Evolutionary conservation across 2,888 invertebrate genomes (phyloP).

Genomic region (Urechis unicinctus): DNA sequence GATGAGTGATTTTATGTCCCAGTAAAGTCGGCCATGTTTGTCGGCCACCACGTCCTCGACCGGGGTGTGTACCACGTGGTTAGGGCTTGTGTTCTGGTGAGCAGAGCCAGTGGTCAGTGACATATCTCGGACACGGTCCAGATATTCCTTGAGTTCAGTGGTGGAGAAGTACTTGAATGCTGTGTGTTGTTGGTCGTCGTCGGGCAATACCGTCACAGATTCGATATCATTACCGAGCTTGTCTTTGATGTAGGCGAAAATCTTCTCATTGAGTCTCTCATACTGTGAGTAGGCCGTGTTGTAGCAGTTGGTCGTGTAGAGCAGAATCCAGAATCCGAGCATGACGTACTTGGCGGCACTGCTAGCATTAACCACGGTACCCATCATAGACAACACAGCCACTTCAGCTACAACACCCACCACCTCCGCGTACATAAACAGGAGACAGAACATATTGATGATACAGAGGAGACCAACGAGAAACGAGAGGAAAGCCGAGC

Average conservation of each 20-base stretch:
- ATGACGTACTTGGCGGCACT: conserved; percentile 39
- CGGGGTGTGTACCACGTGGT: conserved; percentile 2
- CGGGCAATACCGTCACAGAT: conserved; percentile 31
- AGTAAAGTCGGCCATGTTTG: conserved; percentile 17
- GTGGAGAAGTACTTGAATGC: conserved; percentile 32
- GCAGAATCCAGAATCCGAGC: conserved; percentile 38
- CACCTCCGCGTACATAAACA: conserved; percentile 39
- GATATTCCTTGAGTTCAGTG: conserved; percentile 20
- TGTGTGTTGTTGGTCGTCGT: conserved; percentile 35
- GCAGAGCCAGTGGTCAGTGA: too few species aligned
- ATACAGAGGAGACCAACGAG: conserved; percentile 18
- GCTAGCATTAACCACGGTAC: conserved; percentile 43
- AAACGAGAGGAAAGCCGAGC: not conserved
- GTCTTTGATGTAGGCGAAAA: conserved; percentile 39
- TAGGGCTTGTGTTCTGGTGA: too few species aligned
- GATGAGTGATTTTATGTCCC: conserved; percentile 17
- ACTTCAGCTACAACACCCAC: conserved; percentile 39
- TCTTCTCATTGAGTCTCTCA: conserved; percentile 34
- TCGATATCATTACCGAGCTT: conserved; percentile 40
- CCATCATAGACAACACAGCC: conserved; percentile 43
- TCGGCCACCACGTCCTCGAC: conserved; percentile 3
- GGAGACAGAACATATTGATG: conserved; percentile 13
- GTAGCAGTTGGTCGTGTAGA: conserved; percentile 44
- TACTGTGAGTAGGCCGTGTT: conserved; percentile 42
- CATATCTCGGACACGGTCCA: conserved; percentile 2